phyloP scores from a whole-genome alignment of 2,888 invertebrate genomes.

The Magallana nippona region DNA sequence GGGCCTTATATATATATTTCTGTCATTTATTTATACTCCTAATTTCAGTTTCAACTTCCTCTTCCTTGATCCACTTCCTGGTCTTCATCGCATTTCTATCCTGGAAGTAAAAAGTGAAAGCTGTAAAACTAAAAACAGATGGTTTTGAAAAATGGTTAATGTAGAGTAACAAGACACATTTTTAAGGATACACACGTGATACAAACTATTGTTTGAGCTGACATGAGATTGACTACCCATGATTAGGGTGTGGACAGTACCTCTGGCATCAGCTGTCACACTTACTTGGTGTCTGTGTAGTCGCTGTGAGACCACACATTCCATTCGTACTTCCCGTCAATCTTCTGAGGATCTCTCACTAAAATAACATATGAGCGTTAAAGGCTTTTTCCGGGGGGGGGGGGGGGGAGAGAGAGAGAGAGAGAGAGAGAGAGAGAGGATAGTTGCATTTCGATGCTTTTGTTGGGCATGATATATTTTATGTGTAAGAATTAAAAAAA shows the following conservation, averaged over 20 bases:
- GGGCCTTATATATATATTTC: no score
- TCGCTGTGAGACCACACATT: conserved; percentile 38
- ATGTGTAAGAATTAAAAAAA: neutral
- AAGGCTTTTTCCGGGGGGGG: no score
- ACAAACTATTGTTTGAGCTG: neutral
- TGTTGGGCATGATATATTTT: neutral
- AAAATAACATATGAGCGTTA: neutral
- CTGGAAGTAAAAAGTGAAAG: neutral
- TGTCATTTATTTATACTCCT: no score
- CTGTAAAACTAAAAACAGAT: neutral
- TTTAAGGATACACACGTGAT: neutral
- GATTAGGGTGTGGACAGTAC: neutral
- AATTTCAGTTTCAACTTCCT: no score
- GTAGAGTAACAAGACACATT: neutral
- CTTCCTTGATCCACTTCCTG: no score
- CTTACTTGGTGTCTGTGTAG: conserved; percentile 38
- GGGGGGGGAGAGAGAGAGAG: no score
- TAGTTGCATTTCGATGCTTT: no score
- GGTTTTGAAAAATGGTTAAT: neutral
- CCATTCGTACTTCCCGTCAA: conserved; percentile 37
- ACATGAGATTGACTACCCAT: neutral
- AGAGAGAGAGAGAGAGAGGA: no score
- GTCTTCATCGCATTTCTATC: conserved; percentile 3
- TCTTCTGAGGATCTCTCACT: conserved; percentile 22
- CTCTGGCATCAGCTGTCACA: neutral